Percentiles rank a stretch among this genome's conserved stretches.
phyloP scores from a whole-genome alignment of 2,888 invertebrate genomes.

The Bellardia pandia region DNA sequence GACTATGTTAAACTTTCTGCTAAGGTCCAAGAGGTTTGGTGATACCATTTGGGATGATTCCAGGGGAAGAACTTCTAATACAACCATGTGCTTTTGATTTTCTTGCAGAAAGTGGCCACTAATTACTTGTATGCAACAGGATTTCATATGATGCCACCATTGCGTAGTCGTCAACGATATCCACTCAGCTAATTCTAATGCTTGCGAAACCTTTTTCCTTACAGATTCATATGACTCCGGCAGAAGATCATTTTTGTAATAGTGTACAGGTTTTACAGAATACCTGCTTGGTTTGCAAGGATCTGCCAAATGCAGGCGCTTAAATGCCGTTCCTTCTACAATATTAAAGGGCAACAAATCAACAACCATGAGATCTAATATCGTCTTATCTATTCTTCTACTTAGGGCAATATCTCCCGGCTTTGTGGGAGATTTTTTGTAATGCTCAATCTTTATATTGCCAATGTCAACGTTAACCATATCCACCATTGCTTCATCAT shows the following conservation, averaged over 20 bases:
- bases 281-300: constrained; percentile 49
- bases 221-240: constrained; percentile 63
- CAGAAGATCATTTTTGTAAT: constrained; percentile 57
- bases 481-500: constrained; percentile 48
- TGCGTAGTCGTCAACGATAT: constrained; percentile 58
- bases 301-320: constrained; percentile 56
- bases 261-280: constrained; percentile 53
- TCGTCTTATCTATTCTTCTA: constrained; percentile 58
- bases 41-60: constrained; percentile 16
- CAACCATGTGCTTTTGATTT: constrained; percentile 67
- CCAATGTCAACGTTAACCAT: neutral
- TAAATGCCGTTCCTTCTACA: constrained; percentile 66
- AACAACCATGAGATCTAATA: constrained; percentile 65
- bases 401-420: constrained; percentile 48
- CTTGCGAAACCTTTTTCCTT: constrained; percentile 40
- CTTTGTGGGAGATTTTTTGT: constrained; percentile 10
- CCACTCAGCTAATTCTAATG: constrained; percentile 66
- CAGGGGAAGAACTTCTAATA: constrained; percentile 51
- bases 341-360: constrained; percentile 64
- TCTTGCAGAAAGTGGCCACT: constrained; percentile 64
- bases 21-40: constrained; percentile 52
- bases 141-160: constrained; percentile 52
- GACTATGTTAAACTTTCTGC: constrained; percentile 60
- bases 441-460: constrained; percentile 37
- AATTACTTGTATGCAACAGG: constrained; percentile 49